Conservation (phyloP, 2,113 vertebrate genomes). For the Cryptotis parvus region DNA sequence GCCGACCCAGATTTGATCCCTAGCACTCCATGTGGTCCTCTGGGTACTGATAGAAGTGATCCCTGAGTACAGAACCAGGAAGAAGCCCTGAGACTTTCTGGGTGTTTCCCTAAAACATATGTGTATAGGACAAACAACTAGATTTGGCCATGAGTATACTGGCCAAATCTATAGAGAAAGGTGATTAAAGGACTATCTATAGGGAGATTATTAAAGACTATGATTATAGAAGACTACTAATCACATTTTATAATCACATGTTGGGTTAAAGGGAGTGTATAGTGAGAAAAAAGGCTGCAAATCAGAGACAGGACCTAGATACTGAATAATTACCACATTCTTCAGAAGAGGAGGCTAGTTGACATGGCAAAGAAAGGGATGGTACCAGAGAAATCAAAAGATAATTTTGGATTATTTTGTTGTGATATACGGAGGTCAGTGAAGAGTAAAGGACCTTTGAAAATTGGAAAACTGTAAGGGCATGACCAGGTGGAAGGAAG, state of each 20-base stretch:
- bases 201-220: too few species aligned
- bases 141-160: too few species aligned
- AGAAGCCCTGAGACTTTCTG: too few species aligned
- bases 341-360: not conserved
- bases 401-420: not conserved
- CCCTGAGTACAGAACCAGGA: too few species aligned
- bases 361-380: not conserved
- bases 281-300: not conserved
- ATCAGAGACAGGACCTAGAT: not conserved
- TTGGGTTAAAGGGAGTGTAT: not conserved
- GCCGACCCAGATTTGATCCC: not conserved
- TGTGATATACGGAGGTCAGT: not conserved
- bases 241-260: not conserved
- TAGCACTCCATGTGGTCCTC: too few species aligned
- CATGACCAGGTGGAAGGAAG: too few species aligned
- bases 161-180: not conserved
- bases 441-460: not conserved
- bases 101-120: too few species aligned
- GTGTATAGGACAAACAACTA: not conserved
- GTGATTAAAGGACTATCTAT: too few species aligned
- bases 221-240: not conserved
- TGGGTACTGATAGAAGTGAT: too few species aligned
- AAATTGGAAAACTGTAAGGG: not conserved
- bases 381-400: too few species aligned
- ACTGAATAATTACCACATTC: not conserved